Base-by-base conservation (phyloP, 2,797 vertebrate genomes). In the Sebastes diploproa region DNA sequence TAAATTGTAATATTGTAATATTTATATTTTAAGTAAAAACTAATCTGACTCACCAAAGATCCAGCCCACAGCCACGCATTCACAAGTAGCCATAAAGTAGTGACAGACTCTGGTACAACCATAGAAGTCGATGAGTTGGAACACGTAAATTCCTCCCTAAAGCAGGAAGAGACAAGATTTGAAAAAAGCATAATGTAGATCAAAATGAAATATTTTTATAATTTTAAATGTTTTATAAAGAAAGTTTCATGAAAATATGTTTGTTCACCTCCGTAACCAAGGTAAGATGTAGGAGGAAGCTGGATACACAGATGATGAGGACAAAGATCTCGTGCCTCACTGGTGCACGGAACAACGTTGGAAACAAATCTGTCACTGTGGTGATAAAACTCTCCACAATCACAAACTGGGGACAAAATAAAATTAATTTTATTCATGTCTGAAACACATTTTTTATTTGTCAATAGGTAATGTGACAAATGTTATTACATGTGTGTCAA, bases 121-220 rank as follows among this genome's bases (percentile, higher is more conserved):
- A 0, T 97, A 97, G 78, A 96, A 96, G 83, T 97, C 96, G 68
- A 97, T 95, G 7, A 97, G 94, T 83, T 96, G 96, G 88, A 97
- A 97, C 77, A 97, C 66, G 50, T 97, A 97, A 92, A 97, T 95
- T 3, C 96, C 84, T 14, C 84, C 84, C 90, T 92, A 14, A 9
- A 20, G 7, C 11, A 61, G 9, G 8, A 16, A 64, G 29, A 77
- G 6, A 60, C 4, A n/a, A 58, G 34, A 36, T 58, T 25, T 58
- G 6, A 25, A 56, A 18, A 52, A 52, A 25, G 25, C 23, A 16
- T 42, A 13, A 42, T 42, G 5, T 42, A 16, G 38, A 42, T 16
- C 13, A 5, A 5, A 38, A 38, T 38, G 36, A 46, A 46, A 46
- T 46, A 46, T 46, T 6, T 46, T 16, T 16, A 46, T 6, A 46